Evolutionary conservation across 2,797 vertebrate species (phyloP).

Genomic region (Oophaga sylvatica): DNA sequence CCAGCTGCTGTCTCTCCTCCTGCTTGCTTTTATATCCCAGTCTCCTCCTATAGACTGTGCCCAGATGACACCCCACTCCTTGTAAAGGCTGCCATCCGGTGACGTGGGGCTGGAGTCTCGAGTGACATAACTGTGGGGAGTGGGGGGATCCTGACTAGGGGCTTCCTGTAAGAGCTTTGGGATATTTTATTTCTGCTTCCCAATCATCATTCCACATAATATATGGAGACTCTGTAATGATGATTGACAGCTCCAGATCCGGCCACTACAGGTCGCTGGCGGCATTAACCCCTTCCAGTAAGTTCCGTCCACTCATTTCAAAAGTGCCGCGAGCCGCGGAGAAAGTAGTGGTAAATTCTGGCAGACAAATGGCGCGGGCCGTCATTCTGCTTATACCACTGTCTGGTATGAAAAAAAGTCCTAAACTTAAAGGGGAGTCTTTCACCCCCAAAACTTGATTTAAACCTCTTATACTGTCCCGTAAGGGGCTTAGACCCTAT

Average conservation of each 20-base stretch:
- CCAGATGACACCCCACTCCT: slow-evolving; percentile 65
- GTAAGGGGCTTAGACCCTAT: no score
- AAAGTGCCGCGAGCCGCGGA: no score
- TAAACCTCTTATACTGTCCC: no score
- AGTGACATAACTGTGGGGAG: slow-evolving; percentile 32
- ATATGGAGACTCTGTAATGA: not conserved
- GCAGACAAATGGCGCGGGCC: no score
- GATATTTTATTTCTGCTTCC: no score
- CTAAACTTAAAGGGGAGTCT: no score
- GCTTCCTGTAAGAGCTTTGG: not conserved
- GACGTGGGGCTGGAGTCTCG: slow-evolving; percentile 12
- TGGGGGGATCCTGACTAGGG: slow-evolving; percentile 1
- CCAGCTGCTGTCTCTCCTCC: slow-evolving; percentile 20
- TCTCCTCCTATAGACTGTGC: slow-evolving; percentile 45
- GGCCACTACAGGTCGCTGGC: no score
- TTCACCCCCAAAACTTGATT: not conserved
- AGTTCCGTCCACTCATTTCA: no score
- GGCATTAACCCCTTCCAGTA: no score
- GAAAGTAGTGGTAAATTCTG: no score
- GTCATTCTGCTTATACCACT: no score
- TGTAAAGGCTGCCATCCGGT: slow-evolving; percentile 68
- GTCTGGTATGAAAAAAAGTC: no score
- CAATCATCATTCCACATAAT: not conserved
- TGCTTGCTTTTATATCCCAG: slow-evolving; percentile 42
- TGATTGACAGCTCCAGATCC: not conserved